Evolutionary conservation across 2,113 vertebrate genomes (phyloP), one percentile per base, ranked within the genome.

Genomic region (Poeciliopsis occidentalis): DNA sequence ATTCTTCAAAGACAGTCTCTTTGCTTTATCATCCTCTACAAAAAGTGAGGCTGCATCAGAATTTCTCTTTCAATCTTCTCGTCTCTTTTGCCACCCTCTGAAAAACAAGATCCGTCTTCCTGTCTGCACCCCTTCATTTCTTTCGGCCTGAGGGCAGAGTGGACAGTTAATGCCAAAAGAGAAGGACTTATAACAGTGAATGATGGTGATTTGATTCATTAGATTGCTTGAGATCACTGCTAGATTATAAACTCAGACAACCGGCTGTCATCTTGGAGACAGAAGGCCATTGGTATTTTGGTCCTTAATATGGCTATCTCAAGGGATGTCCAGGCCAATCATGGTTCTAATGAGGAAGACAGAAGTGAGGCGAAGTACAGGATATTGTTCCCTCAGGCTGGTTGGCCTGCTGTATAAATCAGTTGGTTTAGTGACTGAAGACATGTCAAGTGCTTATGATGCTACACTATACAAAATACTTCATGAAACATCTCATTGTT

Each of bases 291-390:
- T 83, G 80, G 80, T 91, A 88, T 87, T 88, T 89, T 67, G 71
- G 78, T 87, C 76, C 75, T 64, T 92, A 86, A 89, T 83, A 71
- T 17, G 71, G 54, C 69, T 84, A 64, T 91, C 89, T 88, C 87
- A 75, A 47, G 82, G 76, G 88, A 90, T 86, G 89, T 92, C 90
- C 81, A 19, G 87, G 89, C 76, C 85, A 88, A 89, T 92, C 84
- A 82, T 75, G 77, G 73, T 72, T 78, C 68, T 91, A 91, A 91
- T 87, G 87, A 93, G 83, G 75, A 68, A 86, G 73, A 76, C 69
- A 83, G 78, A 83, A 81, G 83, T 84, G 85, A 83, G 67, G 81
- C 76, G 79, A 76, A 80, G 81, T 34, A 60, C 71, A 79, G 78
- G 80, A 91, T 87, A 89, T 85, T 86, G 84, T 85, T 90, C 84